These are phyloP conservation scores for Melopsittacus undulatus DNA, from an alignment of 2,797 vertebrate genomes.

Conservation along the genomic window DNA sequence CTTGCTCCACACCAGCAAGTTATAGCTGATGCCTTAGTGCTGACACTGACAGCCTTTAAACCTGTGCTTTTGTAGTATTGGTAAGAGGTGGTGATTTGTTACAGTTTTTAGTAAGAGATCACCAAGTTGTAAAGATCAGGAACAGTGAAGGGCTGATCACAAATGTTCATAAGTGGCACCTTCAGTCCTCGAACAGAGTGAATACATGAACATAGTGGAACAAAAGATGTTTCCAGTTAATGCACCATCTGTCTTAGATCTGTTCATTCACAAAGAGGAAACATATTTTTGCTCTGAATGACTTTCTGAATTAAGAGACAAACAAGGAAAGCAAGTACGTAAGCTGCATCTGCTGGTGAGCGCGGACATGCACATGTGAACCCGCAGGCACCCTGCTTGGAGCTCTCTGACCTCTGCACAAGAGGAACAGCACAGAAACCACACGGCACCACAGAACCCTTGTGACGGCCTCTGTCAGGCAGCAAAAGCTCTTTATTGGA, in stretches of 20 bases:
- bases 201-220: neutral
- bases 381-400: fast-evolving
- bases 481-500: neutral
- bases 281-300: slow-evolving; percentile 36
- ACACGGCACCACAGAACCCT: neutral
- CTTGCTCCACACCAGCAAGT: neutral
- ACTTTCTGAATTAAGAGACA: neutral
- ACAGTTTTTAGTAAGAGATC: neutral
- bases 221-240: slow-evolving; percentile 60
- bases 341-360: neutral
- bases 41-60: neutral
- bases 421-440: neutral
- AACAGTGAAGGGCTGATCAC: neutral
- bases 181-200: neutral
- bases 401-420: neutral
- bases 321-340: neutral
- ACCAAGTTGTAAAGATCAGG: neutral
- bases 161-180: slow-evolving; percentile 16
- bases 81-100: neutral
- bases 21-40: neutral
- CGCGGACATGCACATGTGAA: fast-evolving
- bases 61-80: neutral
- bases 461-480: neutral
- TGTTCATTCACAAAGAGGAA: slow-evolving; percentile 68
- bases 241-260: slow-evolving; percentile 57